Base-by-base conservation (phyloP, 2,888 invertebrate genomes). In the Orthonychiurus folsomi region DNA sequence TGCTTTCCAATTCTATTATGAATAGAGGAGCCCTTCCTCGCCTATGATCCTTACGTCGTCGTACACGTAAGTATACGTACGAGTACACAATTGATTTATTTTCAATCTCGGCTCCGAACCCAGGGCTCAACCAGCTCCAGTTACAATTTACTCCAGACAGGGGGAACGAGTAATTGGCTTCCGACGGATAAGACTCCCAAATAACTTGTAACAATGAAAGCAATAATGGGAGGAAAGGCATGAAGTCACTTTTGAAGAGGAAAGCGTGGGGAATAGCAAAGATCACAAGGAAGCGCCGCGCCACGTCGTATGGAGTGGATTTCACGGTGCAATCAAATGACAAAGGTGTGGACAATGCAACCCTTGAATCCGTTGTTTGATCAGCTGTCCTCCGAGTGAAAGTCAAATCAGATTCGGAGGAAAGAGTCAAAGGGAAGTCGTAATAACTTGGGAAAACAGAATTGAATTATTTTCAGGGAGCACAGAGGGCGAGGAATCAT, bases 1-100 rank as follows among this genome's bases (percentile, higher is more conserved):
- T 37, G 37, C 37, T 37, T 37, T 37, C 37, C 37, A 37, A 37
- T 37, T 37, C 37, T 37, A 37, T 37, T 37, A 37, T 37, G 37
- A 37, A 9, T 15, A 9, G 9, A 37, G 37, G n/a, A n/a, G n/a
- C n/a, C n/a, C n/a, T n/a, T n/a, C n/a, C n/a, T n/a, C n/a, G n/a
- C n/a, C n/a, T n/a, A n/a, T n/a, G n/a, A n/a, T 37, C 37, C 37
- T 37, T 37, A 9, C 37, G 5, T 15, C 37, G 5, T 15, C 5
- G 37, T 37, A 37, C 37, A 37, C 37, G 5, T 37, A n/a, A n/a
- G n/a, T n/a, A n/a, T 15, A 37, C 37, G 37, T 37, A 37, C 5
- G 37, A 37, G 9, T 15, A 37, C 15, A 37, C 37, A 37, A 37
- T 37, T 37, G 37, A 37, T 37, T 37, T 37, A 37, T 37, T 37